Evolutionary conservation across 37 sponge, comb jelly and placozoan genomes (phyloP).

Genomic region (Crambe crambe): DNA sequence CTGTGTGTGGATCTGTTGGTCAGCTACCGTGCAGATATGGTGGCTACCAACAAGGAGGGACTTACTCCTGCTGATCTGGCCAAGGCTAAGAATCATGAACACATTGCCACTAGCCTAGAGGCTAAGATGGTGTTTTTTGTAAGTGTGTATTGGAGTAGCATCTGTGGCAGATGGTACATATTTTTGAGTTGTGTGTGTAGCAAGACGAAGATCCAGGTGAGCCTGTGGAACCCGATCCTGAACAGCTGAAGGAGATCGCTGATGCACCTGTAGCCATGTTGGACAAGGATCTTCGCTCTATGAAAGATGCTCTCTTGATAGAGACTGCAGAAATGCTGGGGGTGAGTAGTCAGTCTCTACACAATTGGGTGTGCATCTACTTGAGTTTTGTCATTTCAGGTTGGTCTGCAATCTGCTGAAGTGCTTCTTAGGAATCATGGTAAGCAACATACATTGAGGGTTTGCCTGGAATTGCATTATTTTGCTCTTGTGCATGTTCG

Average conservation of each 20-base stretch:
- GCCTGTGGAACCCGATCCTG: slow-evolving; percentile 16
- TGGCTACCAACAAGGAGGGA: slow-evolving; percentile 55
- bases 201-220: slow-evolving; percentile 15
- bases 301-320: slow-evolving; percentile 83
- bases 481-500: background rate
- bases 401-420: slow-evolving; percentile 83
- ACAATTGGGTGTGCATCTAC: too few relatives aligned
- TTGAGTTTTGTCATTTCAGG: slow-evolving; percentile 48
- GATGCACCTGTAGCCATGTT: slow-evolving; percentile 31
- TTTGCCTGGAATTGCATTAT: background rate
- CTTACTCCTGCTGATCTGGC: slow-evolving; percentile 81
- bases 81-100: slow-evolving; percentile 13
- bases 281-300: slow-evolving; percentile 63
- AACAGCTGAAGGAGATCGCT: slow-evolving; percentile 4
- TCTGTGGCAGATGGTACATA: background rate
- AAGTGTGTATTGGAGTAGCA: slow-evolving; percentile 14
- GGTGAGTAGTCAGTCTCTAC: slow-evolving; percentile 39
- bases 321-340: slow-evolving; percentile 88
- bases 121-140: slow-evolving; percentile 85
- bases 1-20: slow-evolving; percentile 73
- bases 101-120: slow-evolving; percentile 76
- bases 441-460: too few relatives aligned
- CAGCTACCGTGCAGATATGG: slow-evolving; percentile 49
- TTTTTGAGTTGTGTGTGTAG: background rate
- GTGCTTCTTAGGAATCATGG: slow-evolving; percentile 82